Evolutionary conservation across 2,888 invertebrate genomes (phyloP).

Genomic region (Nematopogon swammerdamellus): DNA sequence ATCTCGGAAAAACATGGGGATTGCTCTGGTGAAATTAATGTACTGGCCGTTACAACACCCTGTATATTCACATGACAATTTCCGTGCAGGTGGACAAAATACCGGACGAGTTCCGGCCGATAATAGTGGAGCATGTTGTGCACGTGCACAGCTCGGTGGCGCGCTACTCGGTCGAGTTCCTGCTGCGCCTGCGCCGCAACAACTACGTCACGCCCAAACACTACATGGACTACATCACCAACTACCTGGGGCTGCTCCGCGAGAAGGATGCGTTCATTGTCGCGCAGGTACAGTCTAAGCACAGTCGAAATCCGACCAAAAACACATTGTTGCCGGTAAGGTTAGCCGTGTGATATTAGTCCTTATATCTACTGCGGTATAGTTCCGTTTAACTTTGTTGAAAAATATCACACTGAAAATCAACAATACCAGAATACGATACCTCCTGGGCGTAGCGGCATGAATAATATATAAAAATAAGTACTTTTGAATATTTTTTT

Average conservation of each 20-base stretch:
- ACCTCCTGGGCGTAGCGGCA: no score
- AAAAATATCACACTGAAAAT: no score
- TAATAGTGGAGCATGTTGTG: conserved; percentile 80
- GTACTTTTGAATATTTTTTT: no score
- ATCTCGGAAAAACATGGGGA: no score
- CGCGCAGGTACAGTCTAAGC: conserved; percentile 35
- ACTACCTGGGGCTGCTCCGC: conserved; percentile 71
- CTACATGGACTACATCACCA: conserved; percentile 82
- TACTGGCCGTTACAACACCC: no score
- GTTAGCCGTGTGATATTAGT: no score
- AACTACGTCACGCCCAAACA: conserved; percentile 93
- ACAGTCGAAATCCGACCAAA: background rate
- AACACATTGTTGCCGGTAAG: background rate
- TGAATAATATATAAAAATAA: no score
- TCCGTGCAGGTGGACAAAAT: conserved; percentile 61
- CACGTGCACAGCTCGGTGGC: conserved; percentile 78
- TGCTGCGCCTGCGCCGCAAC: conserved; percentile 68
- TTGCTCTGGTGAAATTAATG: no score
- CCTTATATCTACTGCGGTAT: background rate
- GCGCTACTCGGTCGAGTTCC: conserved; percentile 69
- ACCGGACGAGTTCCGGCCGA: conserved; percentile 62
- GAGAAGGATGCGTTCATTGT: conserved; percentile 64
- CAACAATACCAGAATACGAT: no score
- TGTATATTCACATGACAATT: no score
- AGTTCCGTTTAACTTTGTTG: no score